Base-by-base conservation (phyloP, 2,888 invertebrate genomes). In the Pycnomerus fuliginosus region DNA sequence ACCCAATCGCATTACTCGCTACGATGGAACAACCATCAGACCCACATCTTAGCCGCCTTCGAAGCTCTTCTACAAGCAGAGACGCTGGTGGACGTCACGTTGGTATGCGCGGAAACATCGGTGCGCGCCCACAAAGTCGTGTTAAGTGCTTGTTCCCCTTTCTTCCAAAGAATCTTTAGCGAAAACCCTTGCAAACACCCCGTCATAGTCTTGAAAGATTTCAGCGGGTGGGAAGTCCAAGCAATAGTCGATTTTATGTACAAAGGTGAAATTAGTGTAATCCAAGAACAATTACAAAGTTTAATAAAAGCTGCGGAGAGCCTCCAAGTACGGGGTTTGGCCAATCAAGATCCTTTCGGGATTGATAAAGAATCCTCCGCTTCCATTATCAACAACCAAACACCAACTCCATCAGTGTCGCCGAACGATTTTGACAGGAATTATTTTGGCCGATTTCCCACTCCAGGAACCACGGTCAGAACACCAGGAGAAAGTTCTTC, bases 111-210 rank as follows among this genome's bases (percentile, higher is more conserved):
- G 50, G 91, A 90, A 67, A 83, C 84, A 42, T 85, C 87, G 53
- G 84, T 93, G 53, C 83, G 87, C 58, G 93, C 93, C 30, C 93
- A 94, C 77, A 92, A 92, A 70, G 89, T 94, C 63, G 88, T 94
- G 41, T 81, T 94, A 31, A 90, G 91, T 56, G 92, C 92, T 36
- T 87, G 79, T 76, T 90, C 91, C 64, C 91, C 92, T 14, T 89
- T 92, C 68, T 93, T 94, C 74, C 85, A 90, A 65, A 78, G 86
- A 65, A 87, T 93, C 68, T 90, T 93, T 70, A 83, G 87, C 62
- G 92, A 93, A 68, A 91, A 90, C 63, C 92, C 92, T 39, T 92
- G 92, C 79, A 90, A 92, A 71, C 93, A 94, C 70, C 93, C 93
- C 25, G 90, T 93, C 58, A 90, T 94, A 67, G 90, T 93, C 57